Evolutionary conservation across 2,113 vertebrate species (phyloP).

Genomic region (Prochilodus magdalenae): DNA sequence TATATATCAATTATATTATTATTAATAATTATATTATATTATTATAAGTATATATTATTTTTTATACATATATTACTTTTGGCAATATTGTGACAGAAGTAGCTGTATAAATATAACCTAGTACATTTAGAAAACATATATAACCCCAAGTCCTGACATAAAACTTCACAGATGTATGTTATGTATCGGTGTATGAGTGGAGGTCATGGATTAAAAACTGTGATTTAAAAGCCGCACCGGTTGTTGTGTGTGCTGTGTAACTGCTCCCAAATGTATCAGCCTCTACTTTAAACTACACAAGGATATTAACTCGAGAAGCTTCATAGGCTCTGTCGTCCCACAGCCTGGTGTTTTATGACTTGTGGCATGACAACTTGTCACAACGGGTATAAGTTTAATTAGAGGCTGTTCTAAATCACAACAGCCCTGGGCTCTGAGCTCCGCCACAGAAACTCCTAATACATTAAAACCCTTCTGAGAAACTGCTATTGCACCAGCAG

Average conservation of each 20-base stretch:
- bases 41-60: no score
- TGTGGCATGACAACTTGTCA: neutral
- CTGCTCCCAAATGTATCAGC: neutral
- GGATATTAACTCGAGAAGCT: neutral
- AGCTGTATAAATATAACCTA: no score
- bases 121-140: no score
- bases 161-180: neutral
- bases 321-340: neutral
- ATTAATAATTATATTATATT: no score
- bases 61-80: no score
- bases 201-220: neutral
- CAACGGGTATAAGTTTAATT: conserved; percentile 1
- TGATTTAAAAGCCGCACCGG: neutral
- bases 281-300: neutral
- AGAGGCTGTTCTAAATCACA: conserved; percentile 4
- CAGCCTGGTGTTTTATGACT: conserved; percentile 9
- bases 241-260: neutral
- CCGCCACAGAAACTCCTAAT: neutral
- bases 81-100: no score
- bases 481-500: neutral
- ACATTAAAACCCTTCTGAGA: neutral
- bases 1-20: no score
- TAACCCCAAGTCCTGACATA: neutral
- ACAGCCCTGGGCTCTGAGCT: neutral
- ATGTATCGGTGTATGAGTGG: neutral